Conservation (phyloP, 2,888 invertebrate genomes). For the Lycia hirtaria region DNA sequence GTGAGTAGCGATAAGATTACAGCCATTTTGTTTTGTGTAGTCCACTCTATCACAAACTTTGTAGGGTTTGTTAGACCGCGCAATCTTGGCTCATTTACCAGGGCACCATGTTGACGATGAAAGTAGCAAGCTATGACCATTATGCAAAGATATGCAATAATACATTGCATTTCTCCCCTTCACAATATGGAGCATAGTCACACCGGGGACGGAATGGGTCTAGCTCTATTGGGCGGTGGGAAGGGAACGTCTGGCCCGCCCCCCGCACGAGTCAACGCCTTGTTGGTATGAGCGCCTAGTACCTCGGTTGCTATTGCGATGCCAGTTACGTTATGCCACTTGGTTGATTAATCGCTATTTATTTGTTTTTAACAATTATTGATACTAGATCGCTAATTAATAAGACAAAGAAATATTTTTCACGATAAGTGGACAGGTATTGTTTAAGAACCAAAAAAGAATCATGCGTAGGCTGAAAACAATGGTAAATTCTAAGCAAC, state of each 20-base stretch:
- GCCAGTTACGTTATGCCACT: constrained; percentile 52
- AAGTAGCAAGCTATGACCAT: constrained; percentile 58
- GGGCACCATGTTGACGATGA: constrained; percentile 63
- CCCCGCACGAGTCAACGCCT: constrained; percentile 77
- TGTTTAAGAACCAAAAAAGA: constrained; percentile 4
- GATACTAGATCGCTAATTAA: background rate
- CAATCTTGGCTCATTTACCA: constrained; percentile 65
- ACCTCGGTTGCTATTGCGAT: constrained; percentile 64
- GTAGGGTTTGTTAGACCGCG: constrained; percentile 39
- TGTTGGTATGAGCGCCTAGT: constrained; percentile 78
- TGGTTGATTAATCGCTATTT: constrained; percentile 44
- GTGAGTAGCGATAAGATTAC: background rate
- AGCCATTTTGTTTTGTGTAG: constrained; percentile 1
- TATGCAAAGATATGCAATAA: constrained; percentile 56
- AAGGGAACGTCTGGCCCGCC: constrained; percentile 82
- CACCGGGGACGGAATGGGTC: constrained; percentile 68
- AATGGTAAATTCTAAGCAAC: too few species aligned
- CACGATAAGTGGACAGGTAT: background rate
- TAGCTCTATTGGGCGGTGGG: constrained; percentile 72
- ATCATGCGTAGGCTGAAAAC: background rate
- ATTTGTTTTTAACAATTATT: constrained; percentile 31
- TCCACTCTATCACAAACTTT: constrained; percentile 14
- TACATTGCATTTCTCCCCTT: constrained; percentile 54
- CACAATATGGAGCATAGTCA: constrained; percentile 48
- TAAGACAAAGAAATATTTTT: constrained; percentile 5